Evolutionary conservation across 2,797 vertebrate species (phyloP), one percentile per base, ranked within the genome.

Genomic region (Sus cebifrons): DNA sequence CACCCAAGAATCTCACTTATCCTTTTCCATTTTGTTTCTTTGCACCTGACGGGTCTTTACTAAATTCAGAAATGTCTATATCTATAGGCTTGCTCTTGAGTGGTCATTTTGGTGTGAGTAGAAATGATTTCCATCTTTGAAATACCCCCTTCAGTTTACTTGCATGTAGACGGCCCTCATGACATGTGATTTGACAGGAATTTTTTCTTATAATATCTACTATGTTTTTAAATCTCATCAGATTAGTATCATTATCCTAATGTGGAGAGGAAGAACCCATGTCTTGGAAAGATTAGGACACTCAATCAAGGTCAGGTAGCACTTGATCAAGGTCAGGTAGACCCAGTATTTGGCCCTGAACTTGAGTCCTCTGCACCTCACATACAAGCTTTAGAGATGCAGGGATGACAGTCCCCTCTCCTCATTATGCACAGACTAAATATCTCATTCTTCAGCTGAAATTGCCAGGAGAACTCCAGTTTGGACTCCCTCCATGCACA

Each of bases 121-220:
- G 68, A 87, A 75, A 25, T 3, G 40, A 0, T 12, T 73, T 89
- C 21, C 32, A 4, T 49, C 32, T 13, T 58, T 74, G 60, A 49
- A 49, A 49, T 9, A 7, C 25, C 29, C 17, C 6, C 4, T 23
- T 74, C 44, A 0, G 36, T 56, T 56, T n/a, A n/a, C 4, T 21
- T 32, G 27, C 16, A 11, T 2, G 52, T 20, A 11, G 21, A 21
- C 5, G 11, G 21, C 0, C 3, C n/a, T 29, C 27, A 6, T 2
- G 65, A 25, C 65, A 3, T 29, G 20, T n/a, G 27, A 25, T 83
- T 86, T 17, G 10, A 65, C 78, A 49, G 44, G 68, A 52, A 79
- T 60, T 12, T 5, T 21, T 56, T 70, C 44, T 65, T 18, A 15
- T 13, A 54, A 25, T 40, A 52, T 29, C 40, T 21, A 8, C 4